A percentile compares a stretch with the other conserved stretches of the same genome.
These are phyloP conservation scores for Nanger granti DNA, from an alignment of 2,113 vertebrate genomes.

Conservation along the genomic window DNA sequence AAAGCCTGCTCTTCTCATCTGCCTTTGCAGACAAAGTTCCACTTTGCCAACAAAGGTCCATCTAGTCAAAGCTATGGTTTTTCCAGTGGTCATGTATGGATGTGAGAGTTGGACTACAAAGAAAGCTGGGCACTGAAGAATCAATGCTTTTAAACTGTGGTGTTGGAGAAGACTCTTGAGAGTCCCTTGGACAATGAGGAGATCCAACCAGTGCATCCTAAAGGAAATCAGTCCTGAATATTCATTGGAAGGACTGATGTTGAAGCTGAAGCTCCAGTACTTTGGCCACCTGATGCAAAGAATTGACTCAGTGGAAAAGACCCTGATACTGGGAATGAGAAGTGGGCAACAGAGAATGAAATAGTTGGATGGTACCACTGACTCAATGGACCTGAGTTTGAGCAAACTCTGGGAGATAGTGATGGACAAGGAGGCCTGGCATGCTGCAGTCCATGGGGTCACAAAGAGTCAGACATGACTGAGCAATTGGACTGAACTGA, in stretches of 20 bases:
- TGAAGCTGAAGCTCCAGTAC: neutral
- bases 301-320: neutral
- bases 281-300: neutral
- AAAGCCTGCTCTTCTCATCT: neutral
- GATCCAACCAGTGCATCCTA: neutral
- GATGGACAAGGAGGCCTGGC: neutral
- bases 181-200: neutral
- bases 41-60: neutral
- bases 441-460: neutral
- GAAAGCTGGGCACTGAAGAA: neutral
- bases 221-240: neutral
- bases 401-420: neutral
- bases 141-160: neutral
- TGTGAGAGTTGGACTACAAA: neutral
- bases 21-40: neutral
- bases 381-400: neutral
- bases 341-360: neutral
- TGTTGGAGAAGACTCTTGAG: neutral
- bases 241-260: neutral
- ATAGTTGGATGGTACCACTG: neutral
- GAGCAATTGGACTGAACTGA: neutral
- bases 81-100: neutral
- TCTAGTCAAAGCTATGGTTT: neutral
- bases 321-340: neutral
- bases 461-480: accelerated